Evolutionary conservation across 2,113 vertebrate species (phyloP).

Genomic region (Dipodomys merriami): DNA sequence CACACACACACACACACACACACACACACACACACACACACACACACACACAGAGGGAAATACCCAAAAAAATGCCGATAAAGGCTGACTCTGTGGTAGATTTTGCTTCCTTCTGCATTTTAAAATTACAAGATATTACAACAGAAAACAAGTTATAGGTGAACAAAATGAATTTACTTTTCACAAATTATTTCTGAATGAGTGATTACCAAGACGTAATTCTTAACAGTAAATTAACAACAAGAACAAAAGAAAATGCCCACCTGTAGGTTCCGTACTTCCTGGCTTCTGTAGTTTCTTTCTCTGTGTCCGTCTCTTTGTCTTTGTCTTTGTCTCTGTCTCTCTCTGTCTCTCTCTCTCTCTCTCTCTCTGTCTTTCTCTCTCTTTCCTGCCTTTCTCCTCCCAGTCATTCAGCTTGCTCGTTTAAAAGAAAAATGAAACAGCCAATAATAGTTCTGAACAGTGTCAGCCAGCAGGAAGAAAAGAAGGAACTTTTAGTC

Average conservation of each 20-base stretch:
- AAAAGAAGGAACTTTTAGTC: slow-evolving; percentile 20
- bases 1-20: background rate
- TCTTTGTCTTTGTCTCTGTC: background rate
- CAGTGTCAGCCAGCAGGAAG: slow-evolving; percentile 47
- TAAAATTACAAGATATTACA: background rate
- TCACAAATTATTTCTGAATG: background rate
- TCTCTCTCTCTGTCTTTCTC: background rate
- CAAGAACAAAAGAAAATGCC: slow-evolving; percentile 9
- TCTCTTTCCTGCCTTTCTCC: background rate
- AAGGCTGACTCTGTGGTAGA: too few relatives aligned
- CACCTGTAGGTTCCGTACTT: slow-evolving; percentile 40
- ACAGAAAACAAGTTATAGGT: background rate
- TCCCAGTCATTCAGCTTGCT: slow-evolving; percentile 14
- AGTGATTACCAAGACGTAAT: background rate
- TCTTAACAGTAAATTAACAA: slow-evolving; percentile 6
- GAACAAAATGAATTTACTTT: slow-evolving; percentile 27
- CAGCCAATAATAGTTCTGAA: slow-evolving; percentile 25
- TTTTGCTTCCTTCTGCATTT: slow-evolving; percentile 46
- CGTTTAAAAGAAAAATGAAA: slow-evolving; percentile 53
- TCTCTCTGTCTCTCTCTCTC: background rate
- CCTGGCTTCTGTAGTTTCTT: background rate
- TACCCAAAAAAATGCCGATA: background rate
- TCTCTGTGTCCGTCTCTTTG: background rate
- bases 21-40: too few relatives aligned
- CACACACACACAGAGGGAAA: too few relatives aligned